Conservation (phyloP, 2,113 vertebrate genomes). For the Campylomormyrus tamandua region DNA sequence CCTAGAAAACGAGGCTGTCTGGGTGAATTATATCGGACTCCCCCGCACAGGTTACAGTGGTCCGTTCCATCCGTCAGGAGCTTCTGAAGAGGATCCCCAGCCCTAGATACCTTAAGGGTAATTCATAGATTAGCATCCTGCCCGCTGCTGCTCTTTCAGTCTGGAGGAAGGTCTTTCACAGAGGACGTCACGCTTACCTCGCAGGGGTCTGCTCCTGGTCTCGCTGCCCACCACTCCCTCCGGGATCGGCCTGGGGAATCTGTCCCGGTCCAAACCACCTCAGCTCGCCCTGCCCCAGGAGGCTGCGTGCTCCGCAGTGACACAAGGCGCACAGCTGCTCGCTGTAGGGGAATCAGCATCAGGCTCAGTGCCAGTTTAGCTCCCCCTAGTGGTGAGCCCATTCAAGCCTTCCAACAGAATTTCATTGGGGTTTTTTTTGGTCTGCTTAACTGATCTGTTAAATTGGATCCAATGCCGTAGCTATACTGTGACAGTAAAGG, state of each 20-base stretch:
- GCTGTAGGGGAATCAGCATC: conserved; percentile 50
- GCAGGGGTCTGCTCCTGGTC: not conserved
- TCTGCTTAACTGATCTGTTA: not conserved
- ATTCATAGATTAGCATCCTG: not conserved
- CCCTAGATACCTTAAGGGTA: not conserved
- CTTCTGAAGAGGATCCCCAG: not conserved
- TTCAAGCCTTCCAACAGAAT: not conserved
- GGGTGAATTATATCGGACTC: not conserved
- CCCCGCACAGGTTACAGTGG: not conserved
- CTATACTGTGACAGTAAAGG: not conserved
- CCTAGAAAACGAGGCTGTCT: not conserved
- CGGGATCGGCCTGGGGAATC: conserved; percentile 47
- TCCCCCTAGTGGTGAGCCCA: not conserved
- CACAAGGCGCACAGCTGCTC: conserved; percentile 96
- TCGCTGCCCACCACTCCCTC: conserved; percentile 37
- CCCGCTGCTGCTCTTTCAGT: not conserved
- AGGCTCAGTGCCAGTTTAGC: not conserved
- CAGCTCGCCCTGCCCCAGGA: conserved; percentile 94
- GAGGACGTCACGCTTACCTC: not conserved
- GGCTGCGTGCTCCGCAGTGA: conserved; percentile 89
- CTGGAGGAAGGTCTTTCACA: not conserved
- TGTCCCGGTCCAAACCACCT: conserved; percentile 74
- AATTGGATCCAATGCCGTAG: not conserved
- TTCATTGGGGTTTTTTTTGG: not conserved
- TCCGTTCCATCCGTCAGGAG: not conserved